Base-by-base conservation (phyloP, 2,113 vertebrate genomes). In the Dipodomys stephensi region DNA sequence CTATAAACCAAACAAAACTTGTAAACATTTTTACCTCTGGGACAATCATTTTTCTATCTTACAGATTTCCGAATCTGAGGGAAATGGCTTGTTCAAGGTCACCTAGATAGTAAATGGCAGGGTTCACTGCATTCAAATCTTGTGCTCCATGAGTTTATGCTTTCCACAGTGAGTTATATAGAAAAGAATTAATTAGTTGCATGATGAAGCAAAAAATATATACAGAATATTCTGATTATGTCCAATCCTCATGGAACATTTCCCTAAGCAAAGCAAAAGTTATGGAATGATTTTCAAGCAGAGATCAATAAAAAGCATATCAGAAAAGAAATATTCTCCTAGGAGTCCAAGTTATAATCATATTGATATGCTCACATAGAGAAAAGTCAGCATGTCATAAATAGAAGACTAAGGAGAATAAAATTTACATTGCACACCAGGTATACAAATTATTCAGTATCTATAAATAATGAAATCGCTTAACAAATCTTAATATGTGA, bases 381-480 rank as follows among this genome's bases (percentile, higher is more conserved):
- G 1, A 87, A 16, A 64, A 88, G 76, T 68, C 30, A 71, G 44
- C 69, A 22, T 30, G 60, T 91, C 68, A 91, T 77, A 88, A 91
- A 73, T 49, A 89, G 65, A 88, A 44, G 12, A 91, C 94, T 94
- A 72, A 69, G 83, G 81, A 57, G 11, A 19, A 28, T 71, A 82
- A 84, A 9, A 87, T 76, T 74, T 32, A 62, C 49, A 68, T 72
- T 7, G 82, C 67, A 64, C 79, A 95, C 88, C 90, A 18, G 72
- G 72, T 12, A 82, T 88, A 96, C 92, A 89, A 44, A 49, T 60
- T 86, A 93, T 85, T 25, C n/a, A 46, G 20, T 62, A 65, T 64
- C 72, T 39, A 95, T 92, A 95, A 96, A 96, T 95, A 97, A 87
- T 87, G 4, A 86, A 95, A 94, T 82, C 53, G 35, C 62, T 92